phyloP scores from a whole-genome alignment of 1,140 invertebrate genomes.

The Drosophila triauraria region DNA sequence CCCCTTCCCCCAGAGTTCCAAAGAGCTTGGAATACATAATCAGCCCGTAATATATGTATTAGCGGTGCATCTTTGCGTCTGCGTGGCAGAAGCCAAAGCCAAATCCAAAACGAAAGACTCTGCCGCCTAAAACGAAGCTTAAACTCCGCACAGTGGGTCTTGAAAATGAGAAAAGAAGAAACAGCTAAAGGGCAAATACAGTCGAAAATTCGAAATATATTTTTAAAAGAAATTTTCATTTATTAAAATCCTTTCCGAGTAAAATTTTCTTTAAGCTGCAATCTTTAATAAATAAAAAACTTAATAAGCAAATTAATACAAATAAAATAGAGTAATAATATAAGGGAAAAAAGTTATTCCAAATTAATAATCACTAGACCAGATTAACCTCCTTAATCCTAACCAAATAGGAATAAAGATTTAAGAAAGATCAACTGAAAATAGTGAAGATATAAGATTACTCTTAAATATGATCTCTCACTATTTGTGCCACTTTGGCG shows the following conservation, averaged over 20 bases:
- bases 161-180: background rate
- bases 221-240: too few species aligned
- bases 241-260: too few species aligned
- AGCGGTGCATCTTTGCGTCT: slow-evolving; percentile 38
- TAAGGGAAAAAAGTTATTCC: background rate
- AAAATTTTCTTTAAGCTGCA: too few species aligned
- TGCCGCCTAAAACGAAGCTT: slow-evolving; percentile 23
- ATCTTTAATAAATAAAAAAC: too few species aligned
- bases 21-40: slow-evolving; percentile 32
- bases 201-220: too few species aligned
- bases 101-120: slow-evolving; percentile 37
- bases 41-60: slow-evolving; percentile 2
- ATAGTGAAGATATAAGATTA: background rate
- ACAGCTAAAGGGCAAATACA: background rate
- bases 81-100: slow-evolving; percentile 45
- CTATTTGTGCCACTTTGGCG: slow-evolving; percentile 7
- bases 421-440: background rate
- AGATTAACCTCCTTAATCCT: too few species aligned
- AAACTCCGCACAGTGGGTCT: slow-evolving; percentile 27
- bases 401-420: background rate
- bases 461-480: background rate
- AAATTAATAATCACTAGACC: too few species aligned
- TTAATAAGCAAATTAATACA: too few species aligned
- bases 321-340: background rate
- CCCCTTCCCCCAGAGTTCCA: slow-evolving; percentile 2